Evolutionary conservation across 2,797 vertebrate genomes (phyloP).

Genomic region (Diplodus puntazzo): DNA sequence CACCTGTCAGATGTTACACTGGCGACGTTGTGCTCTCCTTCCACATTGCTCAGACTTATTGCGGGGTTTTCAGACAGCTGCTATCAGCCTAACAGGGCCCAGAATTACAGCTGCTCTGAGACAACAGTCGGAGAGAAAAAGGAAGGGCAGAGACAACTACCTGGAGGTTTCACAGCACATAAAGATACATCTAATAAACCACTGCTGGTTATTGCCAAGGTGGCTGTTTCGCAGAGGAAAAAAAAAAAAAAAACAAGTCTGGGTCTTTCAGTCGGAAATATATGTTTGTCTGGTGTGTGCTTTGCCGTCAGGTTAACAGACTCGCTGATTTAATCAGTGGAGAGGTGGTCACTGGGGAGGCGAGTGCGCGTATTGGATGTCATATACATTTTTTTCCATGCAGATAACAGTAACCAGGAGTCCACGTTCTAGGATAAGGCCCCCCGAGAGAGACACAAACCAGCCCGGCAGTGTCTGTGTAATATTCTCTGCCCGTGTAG

Average conservation of each 20-base stretch:
- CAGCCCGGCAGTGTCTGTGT: background rate
- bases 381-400: slow-evolving; percentile 37
- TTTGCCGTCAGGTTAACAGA: slow-evolving; percentile 50
- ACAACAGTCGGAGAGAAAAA: slow-evolving; percentile 50
- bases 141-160: slow-evolving; percentile 56
- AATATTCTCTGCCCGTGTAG: background rate
- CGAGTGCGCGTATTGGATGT: slow-evolving; percentile 12
- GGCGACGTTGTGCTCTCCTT: background rate
- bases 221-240: slow-evolving; percentile 53
- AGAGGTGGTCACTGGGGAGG: slow-evolving; percentile 25
- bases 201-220: slow-evolving; percentile 67
- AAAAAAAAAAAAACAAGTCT: slow-evolving; percentile 47
- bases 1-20: background rate
- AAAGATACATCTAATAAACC: slow-evolving; percentile 78
- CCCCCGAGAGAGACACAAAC: slow-evolving; percentile 24
- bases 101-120: slow-evolving; percentile 70
- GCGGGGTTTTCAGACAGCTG: slow-evolving; percentile 41
- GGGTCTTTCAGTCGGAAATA: slow-evolving; percentile 54
- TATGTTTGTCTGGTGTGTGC: slow-evolving; percentile 53
- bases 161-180: slow-evolving; percentile 73
- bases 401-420: slow-evolving; percentile 18
- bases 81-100: slow-evolving; percentile 63
- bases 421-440: slow-evolving; percentile 21
- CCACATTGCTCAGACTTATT: slow-evolving; percentile 6
- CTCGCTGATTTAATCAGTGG: slow-evolving; percentile 63